phyloP scores from a whole-genome alignment of 2,888 invertebrate species.

The Lampropteryx suffumata region DNA sequence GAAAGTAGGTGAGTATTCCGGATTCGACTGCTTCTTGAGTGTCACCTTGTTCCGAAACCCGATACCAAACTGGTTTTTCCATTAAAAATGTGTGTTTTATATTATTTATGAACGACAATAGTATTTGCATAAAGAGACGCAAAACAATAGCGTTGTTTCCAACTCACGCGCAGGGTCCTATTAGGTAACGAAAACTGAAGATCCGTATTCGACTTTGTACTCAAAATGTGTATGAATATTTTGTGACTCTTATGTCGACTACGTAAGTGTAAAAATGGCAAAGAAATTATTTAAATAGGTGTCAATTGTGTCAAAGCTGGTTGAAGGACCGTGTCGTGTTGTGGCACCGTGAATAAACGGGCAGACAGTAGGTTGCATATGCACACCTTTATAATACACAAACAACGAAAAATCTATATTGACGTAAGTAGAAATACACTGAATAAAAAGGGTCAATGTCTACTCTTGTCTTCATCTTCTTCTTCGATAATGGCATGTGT shows the following conservation, averaged over 20 bases:
- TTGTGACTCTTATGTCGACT: slow-evolving; percentile 17
- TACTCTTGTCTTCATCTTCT: too few species aligned
- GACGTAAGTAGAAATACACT: slow-evolving; percentile 11
- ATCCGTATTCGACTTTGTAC: slow-evolving; percentile 50
- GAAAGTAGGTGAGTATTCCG: too few species aligned
- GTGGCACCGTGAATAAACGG: slow-evolving; percentile 75
- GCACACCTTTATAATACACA: slow-evolving; percentile 61
- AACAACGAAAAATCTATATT: slow-evolving; percentile 41
- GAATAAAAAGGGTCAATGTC: slow-evolving; percentile 5
- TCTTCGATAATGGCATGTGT: too few species aligned
- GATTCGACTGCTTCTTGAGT: slow-evolving; percentile 1
- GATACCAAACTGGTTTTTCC: slow-evolving; percentile 51
- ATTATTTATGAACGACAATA: slow-evolving; percentile 43
- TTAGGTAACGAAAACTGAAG: slow-evolving; percentile 64
- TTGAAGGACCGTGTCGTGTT: slow-evolving; percentile 65
- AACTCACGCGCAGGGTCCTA: slow-evolving; percentile 67
- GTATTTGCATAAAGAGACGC: slow-evolving; percentile 64
- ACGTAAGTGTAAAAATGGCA: slow-evolving; percentile 32
- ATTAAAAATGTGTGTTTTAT: slow-evolving; percentile 51
- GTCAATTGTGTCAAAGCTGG: slow-evolving; percentile 32
- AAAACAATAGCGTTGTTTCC: slow-evolving; percentile 60
- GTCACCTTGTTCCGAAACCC: slow-evolving; percentile 37
- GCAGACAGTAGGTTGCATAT: slow-evolving; percentile 62
- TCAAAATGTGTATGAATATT: slow-evolving; percentile 28
- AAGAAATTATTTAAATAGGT: slow-evolving; percentile 11